Evolutionary conservation across 2,888 invertebrate genomes (phyloP).

Genomic region (Lasioglossum villosulum): DNA sequence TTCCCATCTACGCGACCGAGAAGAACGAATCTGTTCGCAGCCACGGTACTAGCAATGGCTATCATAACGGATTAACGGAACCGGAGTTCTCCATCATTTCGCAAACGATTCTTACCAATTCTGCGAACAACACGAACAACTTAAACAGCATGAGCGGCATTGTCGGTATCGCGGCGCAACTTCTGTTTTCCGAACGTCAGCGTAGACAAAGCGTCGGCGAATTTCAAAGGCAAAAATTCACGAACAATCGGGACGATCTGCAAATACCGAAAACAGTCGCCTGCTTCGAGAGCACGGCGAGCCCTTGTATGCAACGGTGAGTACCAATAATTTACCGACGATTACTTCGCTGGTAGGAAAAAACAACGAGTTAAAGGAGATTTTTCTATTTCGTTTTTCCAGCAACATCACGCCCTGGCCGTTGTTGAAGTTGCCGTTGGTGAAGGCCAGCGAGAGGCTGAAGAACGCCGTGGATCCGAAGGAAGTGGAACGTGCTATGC

Average conservation of each 20-base stretch:
- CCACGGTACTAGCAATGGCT: neutral
- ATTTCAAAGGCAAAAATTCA: neutral
- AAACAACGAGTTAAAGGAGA: no score
- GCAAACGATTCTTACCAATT: neutral
- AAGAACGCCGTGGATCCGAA: constrained; percentile 72
- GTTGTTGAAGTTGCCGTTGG: constrained; percentile 75
- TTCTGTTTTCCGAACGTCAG: neutral
- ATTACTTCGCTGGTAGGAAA: no score
- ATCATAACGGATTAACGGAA: neutral
- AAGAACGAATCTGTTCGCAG: neutral
- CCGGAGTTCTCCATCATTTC: neutral
- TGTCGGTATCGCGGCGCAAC: neutral
- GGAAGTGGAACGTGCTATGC: constrained; percentile 78
- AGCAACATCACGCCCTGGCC: constrained; percentile 72
- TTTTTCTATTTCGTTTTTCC: neutral
- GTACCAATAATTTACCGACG: neutral
- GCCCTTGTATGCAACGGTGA: constrained; percentile 58
- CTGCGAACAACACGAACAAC: neutral
- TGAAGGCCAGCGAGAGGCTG: constrained; percentile 71
- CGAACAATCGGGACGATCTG: constrained; percentile 60
- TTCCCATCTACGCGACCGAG: neutral
- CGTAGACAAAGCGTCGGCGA: neutral
- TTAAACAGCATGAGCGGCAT: no score
- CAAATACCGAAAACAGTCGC: constrained; percentile 72
- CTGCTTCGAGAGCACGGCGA: constrained; percentile 49